A percentile compares a stretch with the other conserved stretches of the same genome.
Conservation (phyloP, 2,797 vertebrate genomes). For the Selene dorsalis region DNA sequence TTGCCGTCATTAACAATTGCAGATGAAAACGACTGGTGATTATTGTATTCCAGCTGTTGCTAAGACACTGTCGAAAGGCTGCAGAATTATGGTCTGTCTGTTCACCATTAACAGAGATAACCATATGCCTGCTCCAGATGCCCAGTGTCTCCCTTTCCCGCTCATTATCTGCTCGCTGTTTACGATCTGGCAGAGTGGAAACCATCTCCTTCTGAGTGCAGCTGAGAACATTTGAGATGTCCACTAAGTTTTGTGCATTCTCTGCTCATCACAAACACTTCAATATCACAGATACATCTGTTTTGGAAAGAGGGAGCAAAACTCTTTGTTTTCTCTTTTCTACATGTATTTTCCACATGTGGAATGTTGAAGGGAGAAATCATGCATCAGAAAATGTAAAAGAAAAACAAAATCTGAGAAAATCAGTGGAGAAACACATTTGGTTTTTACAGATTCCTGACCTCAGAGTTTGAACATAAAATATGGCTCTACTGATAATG, state of each 20-base stretch:
- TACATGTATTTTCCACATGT: background rate
- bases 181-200: constrained; percentile 62
- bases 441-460: background rate
- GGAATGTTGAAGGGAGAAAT: background rate
- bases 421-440: background rate
- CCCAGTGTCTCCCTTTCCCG: constrained; percentile 56
- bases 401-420: background rate
- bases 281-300: background rate
- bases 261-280: constrained; percentile 58
- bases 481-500: background rate
- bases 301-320: background rate
- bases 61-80: constrained; percentile 60
- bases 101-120: constrained; percentile 63
- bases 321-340: background rate
- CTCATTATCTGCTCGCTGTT: constrained; percentile 73
- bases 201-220: constrained; percentile 62
- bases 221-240: constrained; percentile 66
- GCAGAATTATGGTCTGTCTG: constrained; percentile 67
- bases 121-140: constrained; percentile 79
- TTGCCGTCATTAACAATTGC: constrained; percentile 51
- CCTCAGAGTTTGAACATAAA: background rate
- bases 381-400: background rate
- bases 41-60: constrained; percentile 75
- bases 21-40: constrained; percentile 64
- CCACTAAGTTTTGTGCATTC: constrained; percentile 55